These are phyloP conservation scores for Agrilus biguttatus DNA, from an alignment of 2,888 invertebrate species.

Conservation along the genomic window DNA sequence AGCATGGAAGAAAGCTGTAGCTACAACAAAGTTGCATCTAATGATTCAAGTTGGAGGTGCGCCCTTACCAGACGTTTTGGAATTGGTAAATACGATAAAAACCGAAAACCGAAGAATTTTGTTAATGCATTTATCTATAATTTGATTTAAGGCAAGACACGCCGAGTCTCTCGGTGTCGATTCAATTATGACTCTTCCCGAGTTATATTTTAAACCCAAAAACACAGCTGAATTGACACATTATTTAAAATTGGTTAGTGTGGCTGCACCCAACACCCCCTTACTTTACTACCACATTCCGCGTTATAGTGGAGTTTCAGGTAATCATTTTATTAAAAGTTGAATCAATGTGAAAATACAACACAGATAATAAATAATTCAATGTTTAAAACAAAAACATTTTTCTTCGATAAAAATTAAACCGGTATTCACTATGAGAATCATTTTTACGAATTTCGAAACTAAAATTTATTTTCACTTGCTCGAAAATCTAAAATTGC, in stretches of 20 bases:
- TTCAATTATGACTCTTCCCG: slow-evolving; percentile 60
- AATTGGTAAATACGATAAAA: slow-evolving; percentile 35
- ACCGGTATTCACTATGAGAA: too few species aligned
- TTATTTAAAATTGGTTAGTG: slow-evolving; percentile 51
- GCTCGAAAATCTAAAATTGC: too few species aligned
- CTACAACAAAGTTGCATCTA: slow-evolving; percentile 39
- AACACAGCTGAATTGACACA: slow-evolving; percentile 43
- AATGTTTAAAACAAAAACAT: too few species aligned
- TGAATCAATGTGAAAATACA: slow-evolving; percentile 18
- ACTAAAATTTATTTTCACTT: too few species aligned
- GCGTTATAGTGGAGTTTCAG: slow-evolving; percentile 49
- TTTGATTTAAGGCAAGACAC: slow-evolving; percentile 43
- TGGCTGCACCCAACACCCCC: slow-evolving; percentile 59
- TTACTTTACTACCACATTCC: slow-evolving; percentile 78
- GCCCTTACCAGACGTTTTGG: slow-evolving; percentile 50
- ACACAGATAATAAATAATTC: too few species aligned
- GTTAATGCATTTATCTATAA: not conserved
- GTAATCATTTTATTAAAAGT: slow-evolving; percentile 33
- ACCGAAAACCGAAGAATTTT: too few species aligned
- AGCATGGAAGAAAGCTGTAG: slow-evolving; percentile 46
- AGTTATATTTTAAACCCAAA: slow-evolving; percentile 59
- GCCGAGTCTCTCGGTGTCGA: slow-evolving; percentile 48
- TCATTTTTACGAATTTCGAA: too few species aligned
- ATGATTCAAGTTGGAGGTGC: slow-evolving; percentile 64
- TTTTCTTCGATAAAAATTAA: too few species aligned